These are phyloP conservation scores for Bradypodion ventrale DNA, from an alignment of 2,797 vertebrate genomes.

Conservation along the genomic window DNA sequence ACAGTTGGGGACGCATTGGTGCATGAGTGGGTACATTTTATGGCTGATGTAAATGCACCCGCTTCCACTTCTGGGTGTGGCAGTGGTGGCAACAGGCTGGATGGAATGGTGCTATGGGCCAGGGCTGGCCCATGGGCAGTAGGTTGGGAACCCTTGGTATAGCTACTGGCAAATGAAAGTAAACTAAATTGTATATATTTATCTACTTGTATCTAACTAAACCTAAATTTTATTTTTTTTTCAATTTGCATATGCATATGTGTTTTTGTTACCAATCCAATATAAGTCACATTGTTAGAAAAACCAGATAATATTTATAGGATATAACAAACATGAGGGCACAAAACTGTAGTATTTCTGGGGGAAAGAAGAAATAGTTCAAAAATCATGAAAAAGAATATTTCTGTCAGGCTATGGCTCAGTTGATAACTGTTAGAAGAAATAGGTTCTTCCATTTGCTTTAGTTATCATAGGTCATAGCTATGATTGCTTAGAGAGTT, in stretches of 20 bases:
- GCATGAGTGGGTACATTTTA: no score
- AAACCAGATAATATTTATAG: neutral
- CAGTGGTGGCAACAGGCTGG: no score
- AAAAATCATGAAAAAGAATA: neutral
- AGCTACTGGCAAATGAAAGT: neutral
- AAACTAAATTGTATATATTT: neutral
- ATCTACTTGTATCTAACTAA: neutral
- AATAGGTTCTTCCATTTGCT: slow-evolving; percentile 19
- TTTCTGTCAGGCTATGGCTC: neutral
- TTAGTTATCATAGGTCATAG: neutral
- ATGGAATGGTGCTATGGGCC: no score
- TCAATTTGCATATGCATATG: neutral
- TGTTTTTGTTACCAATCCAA: neutral
- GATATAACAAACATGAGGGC: neutral
- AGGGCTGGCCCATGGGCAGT: no score
- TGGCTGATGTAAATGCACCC: no score
- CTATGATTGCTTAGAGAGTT: slow-evolving; percentile 25
- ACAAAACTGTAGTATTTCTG: neutral
- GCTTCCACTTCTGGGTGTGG: no score
- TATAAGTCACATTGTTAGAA: neutral
- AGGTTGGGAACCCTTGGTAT: no score
- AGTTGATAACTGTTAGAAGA: neutral
- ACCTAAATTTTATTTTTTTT: neutral
- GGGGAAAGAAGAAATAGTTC: neutral
- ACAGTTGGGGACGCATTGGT: no score